These are phyloP conservation scores for Catharus bicknelli DNA, from an alignment of 2,113 vertebrate genomes.

Conservation along the genomic window DNA sequence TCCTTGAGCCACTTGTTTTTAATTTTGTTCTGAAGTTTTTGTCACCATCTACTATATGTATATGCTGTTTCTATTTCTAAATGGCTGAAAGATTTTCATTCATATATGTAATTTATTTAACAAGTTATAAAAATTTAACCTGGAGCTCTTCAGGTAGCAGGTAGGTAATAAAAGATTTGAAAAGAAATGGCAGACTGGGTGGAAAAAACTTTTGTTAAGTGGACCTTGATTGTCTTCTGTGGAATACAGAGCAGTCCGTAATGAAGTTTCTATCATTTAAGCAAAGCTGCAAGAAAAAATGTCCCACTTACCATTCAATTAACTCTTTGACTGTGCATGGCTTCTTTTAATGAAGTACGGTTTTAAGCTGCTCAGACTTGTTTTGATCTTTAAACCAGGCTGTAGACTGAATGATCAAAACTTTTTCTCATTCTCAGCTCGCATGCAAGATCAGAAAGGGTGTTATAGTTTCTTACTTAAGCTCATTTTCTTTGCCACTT, in stretches of 20 bases:
- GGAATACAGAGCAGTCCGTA: neutral
- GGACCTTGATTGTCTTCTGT: neutral
- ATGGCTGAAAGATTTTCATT: neutral
- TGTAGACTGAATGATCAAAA: neutral
- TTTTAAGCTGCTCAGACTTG: neutral
- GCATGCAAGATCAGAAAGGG: conserved; percentile 35
- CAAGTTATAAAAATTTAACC: neutral
- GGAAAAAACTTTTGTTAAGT: neutral
- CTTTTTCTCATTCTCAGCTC: conserved; percentile 15
- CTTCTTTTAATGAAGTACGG: conserved; percentile 17
- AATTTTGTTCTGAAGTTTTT: neutral
- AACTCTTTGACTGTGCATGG: neutral
- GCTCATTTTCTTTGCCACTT: neutral
- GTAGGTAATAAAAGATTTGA: neutral
- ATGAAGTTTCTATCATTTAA: neutral
- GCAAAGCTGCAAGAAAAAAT: neutral
- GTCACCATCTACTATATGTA: accelerated
- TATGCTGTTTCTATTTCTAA: neutral
- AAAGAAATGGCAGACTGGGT: neutral
- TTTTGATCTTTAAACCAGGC: conserved; percentile 43
- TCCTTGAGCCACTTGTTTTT: neutral
- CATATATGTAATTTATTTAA: neutral
- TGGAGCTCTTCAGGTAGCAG: neutral
- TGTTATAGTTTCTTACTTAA: conserved; percentile 36
- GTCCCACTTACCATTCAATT: neutral